A percentile compares a stretch with the other conserved stretches of the same genome.
These are phyloP conservation scores for Heliconius melpomene DNA, from an alignment of 1,140 invertebrate genomes.

Conservation along the genomic window DNA sequence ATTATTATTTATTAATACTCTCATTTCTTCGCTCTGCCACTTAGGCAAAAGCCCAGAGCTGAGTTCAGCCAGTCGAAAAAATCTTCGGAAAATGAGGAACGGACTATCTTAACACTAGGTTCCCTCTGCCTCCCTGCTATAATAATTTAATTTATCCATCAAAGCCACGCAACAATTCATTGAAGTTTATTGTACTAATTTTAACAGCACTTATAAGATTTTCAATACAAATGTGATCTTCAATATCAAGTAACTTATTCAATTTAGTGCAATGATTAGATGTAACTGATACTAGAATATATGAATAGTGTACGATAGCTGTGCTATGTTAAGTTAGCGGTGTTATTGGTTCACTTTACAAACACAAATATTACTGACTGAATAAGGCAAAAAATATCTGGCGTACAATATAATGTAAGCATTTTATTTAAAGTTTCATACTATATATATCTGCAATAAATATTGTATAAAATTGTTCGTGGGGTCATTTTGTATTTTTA, in stretches of 20 bases:
- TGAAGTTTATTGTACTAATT: constrained; percentile 4
- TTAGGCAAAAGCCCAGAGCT: no score
- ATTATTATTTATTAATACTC: no score
- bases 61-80: no score
- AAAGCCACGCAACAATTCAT: constrained; percentile 21
- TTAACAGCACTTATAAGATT: constrained; percentile 43
- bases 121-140: no score
- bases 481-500: constrained; percentile 3
- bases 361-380: constrained; percentile 63
- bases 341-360: constrained; percentile 66
- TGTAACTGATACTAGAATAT: constrained; percentile 69
- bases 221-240: constrained; percentile 64
- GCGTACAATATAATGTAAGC: constrained; percentile 63
- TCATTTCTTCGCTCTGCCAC: no score
- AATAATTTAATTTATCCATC: neutral
- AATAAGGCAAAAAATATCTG: constrained; percentile 51
- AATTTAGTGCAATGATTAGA: constrained; percentile 81
- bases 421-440: constrained; percentile 57
- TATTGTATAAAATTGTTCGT: constrained; percentile 1
- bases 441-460: constrained; percentile 40
- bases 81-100: no score
- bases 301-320: constrained; percentile 68
- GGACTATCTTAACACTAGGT: no score
- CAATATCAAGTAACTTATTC: constrained; percentile 74
- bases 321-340: constrained; percentile 65